Conservation (phyloP, 2,113 vertebrate species). For the Echinops telfairi region DNA sequence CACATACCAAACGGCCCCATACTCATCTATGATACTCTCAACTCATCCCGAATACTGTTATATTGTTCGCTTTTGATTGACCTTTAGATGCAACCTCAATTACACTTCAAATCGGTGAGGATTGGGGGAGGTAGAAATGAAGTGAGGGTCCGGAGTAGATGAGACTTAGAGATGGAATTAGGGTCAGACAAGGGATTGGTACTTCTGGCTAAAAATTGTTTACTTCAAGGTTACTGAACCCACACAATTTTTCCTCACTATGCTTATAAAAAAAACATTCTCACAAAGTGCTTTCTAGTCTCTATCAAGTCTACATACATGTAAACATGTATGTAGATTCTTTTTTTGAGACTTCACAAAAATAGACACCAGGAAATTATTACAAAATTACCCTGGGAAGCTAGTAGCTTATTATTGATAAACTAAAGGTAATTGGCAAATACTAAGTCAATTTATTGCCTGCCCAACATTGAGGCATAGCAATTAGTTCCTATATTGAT, state of each 20-base stretch:
- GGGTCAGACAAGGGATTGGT: neutral
- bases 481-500: neutral
- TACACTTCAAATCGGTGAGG: no score
- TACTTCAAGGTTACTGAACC: slow-evolving; percentile 15
- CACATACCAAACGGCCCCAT: no score
- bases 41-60: no score
- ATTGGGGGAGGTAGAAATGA: neutral
- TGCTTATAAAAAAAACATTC: no score
- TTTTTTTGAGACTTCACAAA: neutral
- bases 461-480: neutral
- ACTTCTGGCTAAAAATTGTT: neutral
- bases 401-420: neutral
- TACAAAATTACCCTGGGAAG: neutral
- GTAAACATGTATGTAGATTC: no score
- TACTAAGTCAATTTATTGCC: neutral
- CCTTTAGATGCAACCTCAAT: no score
- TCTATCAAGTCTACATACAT: neutral
- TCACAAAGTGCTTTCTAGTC: neutral
- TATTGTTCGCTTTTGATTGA: no score
- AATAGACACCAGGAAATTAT: neutral
- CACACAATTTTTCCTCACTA: neutral
- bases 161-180: neutral
- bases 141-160: neutral
- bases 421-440: neutral
- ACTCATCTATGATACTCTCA: no score